A percentile compares a stretch with the other conserved stretches of the same genome.
Evolutionary conservation across 2,888 invertebrate species (phyloP).

Genomic region (Pollenia amentaria): DNA sequence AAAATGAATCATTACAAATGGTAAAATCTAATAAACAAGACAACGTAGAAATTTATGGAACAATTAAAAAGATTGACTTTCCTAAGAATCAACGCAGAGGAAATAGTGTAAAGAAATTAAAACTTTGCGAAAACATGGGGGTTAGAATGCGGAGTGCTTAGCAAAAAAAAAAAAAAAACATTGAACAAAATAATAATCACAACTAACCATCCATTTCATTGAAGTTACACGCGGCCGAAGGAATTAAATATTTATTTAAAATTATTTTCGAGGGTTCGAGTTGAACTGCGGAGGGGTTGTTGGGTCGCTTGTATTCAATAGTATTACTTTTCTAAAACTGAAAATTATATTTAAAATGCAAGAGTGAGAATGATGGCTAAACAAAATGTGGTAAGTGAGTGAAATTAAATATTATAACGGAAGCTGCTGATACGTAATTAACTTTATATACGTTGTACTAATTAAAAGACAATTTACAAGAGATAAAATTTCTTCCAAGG

Average conservation of each 20-base stretch:
- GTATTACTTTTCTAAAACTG: neutral
- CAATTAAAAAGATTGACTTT: constrained; percentile 63
- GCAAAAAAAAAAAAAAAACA: too few species aligned
- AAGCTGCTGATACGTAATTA: constrained; percentile 76
- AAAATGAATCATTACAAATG: constrained; percentile 50
- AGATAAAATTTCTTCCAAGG: constrained; percentile 74
- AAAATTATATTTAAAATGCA: neutral
- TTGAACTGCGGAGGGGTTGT: neutral
- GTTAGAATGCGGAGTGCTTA: neutral
- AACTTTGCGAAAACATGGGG: constrained; percentile 6
- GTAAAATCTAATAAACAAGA: constrained; percentile 60
- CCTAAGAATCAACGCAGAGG: neutral
- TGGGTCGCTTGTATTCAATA: neutral
- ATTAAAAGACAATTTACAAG: constrained; percentile 76
- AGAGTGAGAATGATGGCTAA: neutral
- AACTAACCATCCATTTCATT: constrained; percentile 6
- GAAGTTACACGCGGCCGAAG: neutral
- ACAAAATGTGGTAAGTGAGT: constrained; percentile 8
- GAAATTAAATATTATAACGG: constrained; percentile 72
- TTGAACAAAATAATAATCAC: neutral
- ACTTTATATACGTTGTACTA: constrained; percentile 76
- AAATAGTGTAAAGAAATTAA: neutral
- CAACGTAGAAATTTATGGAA: constrained; percentile 64
- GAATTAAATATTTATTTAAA: constrained; percentile 28
- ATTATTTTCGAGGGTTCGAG: neutral